Conservation (phyloP, 2,888 invertebrate species). For the Syritta pipiens region DNA sequence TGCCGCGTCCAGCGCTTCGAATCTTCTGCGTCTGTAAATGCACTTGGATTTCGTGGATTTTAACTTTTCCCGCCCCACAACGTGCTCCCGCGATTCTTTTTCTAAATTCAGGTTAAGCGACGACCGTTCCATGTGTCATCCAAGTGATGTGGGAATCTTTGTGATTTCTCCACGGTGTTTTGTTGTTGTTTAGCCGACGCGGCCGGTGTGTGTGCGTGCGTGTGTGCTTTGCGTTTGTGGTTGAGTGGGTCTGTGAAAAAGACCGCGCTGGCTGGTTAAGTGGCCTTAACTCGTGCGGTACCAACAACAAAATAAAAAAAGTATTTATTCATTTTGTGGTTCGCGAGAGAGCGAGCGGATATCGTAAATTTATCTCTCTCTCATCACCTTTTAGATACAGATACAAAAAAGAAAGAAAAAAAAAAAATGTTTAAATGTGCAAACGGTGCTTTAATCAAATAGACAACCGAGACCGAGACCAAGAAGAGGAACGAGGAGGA, state of each 20-base stretch:
- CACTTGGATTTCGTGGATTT: conserved; percentile 6
- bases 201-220: not conserved
- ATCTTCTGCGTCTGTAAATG: not conserved
- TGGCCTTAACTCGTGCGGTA: conserved; percentile 9
- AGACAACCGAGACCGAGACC: not conserved
- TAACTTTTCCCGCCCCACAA: conserved; percentile 4
- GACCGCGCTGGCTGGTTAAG: not conserved
- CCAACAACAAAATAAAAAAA: too few species aligned
- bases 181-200: too few species aligned
- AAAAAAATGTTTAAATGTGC: conserved; percentile 1
- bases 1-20: not conserved
- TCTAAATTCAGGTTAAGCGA: conserved; percentile 15
- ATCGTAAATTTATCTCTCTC: not conserved
- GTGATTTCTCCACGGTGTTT: too few species aligned
- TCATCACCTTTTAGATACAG: too few species aligned
- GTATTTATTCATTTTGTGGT: conserved; percentile 19
- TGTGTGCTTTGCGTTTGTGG: not conserved
- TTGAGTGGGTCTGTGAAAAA: not conserved
- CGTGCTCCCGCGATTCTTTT: not conserved
- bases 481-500: not conserved
- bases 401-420: too few species aligned
- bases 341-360: conserved; percentile 8
- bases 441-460: not conserved
- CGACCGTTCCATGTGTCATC: conserved; percentile 16
- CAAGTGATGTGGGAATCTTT: conserved; percentile 38